These are phyloP conservation scores for Bombus picipes DNA, from an alignment of 1,140 invertebrate species.

Conservation along the genomic window DNA sequence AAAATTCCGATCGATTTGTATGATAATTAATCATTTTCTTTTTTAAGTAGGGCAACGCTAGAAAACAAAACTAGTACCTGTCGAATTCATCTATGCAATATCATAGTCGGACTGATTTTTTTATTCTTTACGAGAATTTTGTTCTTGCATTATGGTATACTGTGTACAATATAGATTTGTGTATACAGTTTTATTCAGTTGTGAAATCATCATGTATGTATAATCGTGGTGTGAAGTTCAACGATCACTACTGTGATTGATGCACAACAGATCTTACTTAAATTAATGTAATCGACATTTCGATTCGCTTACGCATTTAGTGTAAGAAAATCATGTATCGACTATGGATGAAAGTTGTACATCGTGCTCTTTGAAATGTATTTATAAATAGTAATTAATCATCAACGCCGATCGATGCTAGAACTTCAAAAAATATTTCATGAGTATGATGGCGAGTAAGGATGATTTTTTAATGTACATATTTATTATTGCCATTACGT, in stretches of 20 bases:
- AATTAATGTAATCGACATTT: slow-evolving; percentile 2
- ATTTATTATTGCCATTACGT: slow-evolving; percentile 62
- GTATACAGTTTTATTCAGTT: neutral
- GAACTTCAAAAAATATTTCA: slow-evolving; percentile 33
- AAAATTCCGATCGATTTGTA: slow-evolving; percentile 45
- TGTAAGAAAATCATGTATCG: slow-evolving; percentile 22
- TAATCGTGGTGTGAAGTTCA: neutral
- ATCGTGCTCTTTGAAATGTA: slow-evolving; percentile 65
- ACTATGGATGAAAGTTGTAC: slow-evolving; percentile 58
- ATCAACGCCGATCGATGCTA: neutral
- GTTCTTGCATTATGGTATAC: neutral
- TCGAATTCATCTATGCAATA: slow-evolving; percentile 27
- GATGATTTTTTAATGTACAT: slow-evolving; percentile 68
- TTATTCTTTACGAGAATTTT: neutral
- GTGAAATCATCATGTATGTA: neutral
- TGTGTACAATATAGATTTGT: neutral
- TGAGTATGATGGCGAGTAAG: slow-evolving; percentile 33
- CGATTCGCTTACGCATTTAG: slow-evolving; percentile 2
- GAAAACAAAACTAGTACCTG: slow-evolving; percentile 33
- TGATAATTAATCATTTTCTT: neutral
- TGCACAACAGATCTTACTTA: slow-evolving; percentile 28
- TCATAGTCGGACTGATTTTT: slow-evolving; percentile 8
- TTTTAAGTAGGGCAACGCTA: slow-evolving; percentile 22
- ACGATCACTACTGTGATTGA: neutral
- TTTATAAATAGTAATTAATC: slow-evolving; percentile 55